A percentile compares a stretch with the other conserved stretches of the same genome.
These are phyloP conservation scores for Leucozona laternaria DNA, from an alignment of 2,888 invertebrate genomes.

Conservation along the genomic window DNA sequence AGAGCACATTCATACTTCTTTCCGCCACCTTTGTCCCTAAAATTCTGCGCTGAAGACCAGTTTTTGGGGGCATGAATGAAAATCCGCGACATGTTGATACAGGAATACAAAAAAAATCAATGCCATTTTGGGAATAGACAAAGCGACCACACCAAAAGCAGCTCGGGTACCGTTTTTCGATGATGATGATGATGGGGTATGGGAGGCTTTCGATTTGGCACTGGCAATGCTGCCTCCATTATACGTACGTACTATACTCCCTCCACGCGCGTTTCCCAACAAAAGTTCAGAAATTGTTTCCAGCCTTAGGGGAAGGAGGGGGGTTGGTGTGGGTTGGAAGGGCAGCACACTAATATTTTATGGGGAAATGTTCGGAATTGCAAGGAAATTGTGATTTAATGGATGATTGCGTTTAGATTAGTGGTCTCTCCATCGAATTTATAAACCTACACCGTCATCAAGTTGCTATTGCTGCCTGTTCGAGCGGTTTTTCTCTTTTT, in stretches of 20 bases:
- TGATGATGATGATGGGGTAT: constrained; percentile 1
- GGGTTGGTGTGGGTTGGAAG: background rate
- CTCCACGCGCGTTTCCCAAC: constrained; percentile 14
- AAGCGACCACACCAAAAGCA: constrained; percentile 55
- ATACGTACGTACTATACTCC: background rate
- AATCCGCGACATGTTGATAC: constrained; percentile 69
- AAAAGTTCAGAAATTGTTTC: constrained; percentile 66
- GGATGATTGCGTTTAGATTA: constrained; percentile 78
- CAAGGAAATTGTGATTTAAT: constrained; percentile 78
- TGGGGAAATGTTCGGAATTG: constrained; percentile 76
- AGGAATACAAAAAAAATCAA: constrained; percentile 60
- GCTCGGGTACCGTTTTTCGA: background rate
- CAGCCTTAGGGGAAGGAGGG: background rate
- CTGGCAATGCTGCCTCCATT: constrained; percentile 1
- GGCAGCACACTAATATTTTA: constrained; percentile 63
- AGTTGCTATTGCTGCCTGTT: constrained; percentile 74
- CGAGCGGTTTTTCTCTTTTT: constrained; percentile 50
- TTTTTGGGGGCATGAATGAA: constrained; percentile 52
- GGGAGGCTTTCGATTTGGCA: constrained; percentile 62
- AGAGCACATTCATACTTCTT: constrained; percentile 3
- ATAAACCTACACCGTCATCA: constrained; percentile 75
- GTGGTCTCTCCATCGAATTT: constrained; percentile 75
- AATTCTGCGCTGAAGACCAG: constrained; percentile 18
- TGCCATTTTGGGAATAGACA: constrained; percentile 63
- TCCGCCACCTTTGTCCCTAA: background rate